phyloP scores from a whole-genome alignment of 2,888 invertebrate species.

The Cyrtodaria siliqua region DNA sequence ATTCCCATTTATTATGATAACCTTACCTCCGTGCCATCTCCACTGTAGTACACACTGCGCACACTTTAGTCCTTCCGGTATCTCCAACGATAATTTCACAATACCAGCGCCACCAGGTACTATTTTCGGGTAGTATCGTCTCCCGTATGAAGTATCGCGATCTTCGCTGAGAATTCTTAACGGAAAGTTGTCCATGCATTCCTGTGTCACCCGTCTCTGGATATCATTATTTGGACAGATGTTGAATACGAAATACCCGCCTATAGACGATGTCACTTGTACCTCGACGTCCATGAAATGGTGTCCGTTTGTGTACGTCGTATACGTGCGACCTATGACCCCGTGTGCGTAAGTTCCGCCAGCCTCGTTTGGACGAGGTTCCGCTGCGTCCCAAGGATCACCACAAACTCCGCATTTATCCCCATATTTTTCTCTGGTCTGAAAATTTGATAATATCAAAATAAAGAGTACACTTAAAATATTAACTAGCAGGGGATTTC shows the following conservation, averaged over 20 bases:
- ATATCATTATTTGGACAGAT: conserved; percentile 49
- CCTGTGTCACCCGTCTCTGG: conserved; percentile 18
- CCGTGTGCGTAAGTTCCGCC: conserved; percentile 57
- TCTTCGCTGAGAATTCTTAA: conserved; percentile 35
- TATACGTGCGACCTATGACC: conserved; percentile 47
- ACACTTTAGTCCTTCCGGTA: conserved; percentile 58
- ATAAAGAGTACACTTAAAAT: no score
- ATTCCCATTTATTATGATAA: background rate
- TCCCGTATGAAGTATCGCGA: conserved; percentile 32
- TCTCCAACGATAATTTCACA: conserved; percentile 44
- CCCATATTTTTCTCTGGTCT: conserved; percentile 33
- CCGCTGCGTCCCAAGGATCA: conserved; percentile 47
- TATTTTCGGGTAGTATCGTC: conserved; percentile 46
- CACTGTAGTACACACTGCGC: conserved; percentile 67
- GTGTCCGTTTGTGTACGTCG: conserved; percentile 8
- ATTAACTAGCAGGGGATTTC: no score
- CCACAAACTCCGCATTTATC: conserved; percentile 60
- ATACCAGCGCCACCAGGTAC: conserved; percentile 21
- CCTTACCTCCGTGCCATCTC: conserved; percentile 64
- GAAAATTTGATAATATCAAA: no score
- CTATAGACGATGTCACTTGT: conserved; percentile 48
- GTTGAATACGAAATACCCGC: conserved; percentile 51
- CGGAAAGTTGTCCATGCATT: conserved; percentile 41
- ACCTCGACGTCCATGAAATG: conserved; percentile 27
- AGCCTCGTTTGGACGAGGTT: conserved; percentile 58